Base-by-base conservation (phyloP, 2,797 vertebrate genomes). In the Florisuga fusca region DNA sequence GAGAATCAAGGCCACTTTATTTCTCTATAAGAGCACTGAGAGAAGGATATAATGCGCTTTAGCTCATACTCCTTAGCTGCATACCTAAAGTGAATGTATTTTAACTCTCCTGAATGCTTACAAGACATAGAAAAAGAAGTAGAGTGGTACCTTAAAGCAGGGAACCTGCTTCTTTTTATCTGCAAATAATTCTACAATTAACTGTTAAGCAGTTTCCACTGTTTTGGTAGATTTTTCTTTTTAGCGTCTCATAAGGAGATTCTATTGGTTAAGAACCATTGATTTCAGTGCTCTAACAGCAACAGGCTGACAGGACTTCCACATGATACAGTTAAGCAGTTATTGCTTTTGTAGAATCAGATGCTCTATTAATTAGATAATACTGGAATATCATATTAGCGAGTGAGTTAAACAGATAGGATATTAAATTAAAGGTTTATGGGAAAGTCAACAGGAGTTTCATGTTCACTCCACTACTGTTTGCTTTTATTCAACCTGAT, bases 1-100 rank as follows among this genome's bases (percentile, higher is more conserved):
- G 43, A 92, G 43, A 90, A 91, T 90, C 73, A 94, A 95, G 95
- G 94, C 73, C 76, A 58, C 43, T 90, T 94, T 88, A 86, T 93
- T 94, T 84, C 51, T 83, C 57, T 77, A 11, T 45, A 61, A 89
- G 64, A 71, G 57, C n/a, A 23, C 54, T n/a, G 58, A 80, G 72
- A 78, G 73, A 81, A 89, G 51, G 55, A 78, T 36, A 27, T 51
- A 91, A 81, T 48, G 76, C 0, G 13, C 87, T 89, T 89, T 93
- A 91, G 58, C 36, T 90, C 72, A 33, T 81, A 72, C 61, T 89
- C 38, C 54, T 77, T 79, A 71, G 62, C 57, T 84, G 14, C 38
- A 25, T 69, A 78, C 79, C 76, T 72, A 51, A 68, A 77, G 63
- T 33, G 71, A 73, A 62, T 23, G 5, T 55, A 89, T 85, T 92